A percentile compares a stretch with the other conserved stretches of the same genome.
Conservation (phyloP, 1,140 invertebrate species). For the Popillia japonica region DNA sequence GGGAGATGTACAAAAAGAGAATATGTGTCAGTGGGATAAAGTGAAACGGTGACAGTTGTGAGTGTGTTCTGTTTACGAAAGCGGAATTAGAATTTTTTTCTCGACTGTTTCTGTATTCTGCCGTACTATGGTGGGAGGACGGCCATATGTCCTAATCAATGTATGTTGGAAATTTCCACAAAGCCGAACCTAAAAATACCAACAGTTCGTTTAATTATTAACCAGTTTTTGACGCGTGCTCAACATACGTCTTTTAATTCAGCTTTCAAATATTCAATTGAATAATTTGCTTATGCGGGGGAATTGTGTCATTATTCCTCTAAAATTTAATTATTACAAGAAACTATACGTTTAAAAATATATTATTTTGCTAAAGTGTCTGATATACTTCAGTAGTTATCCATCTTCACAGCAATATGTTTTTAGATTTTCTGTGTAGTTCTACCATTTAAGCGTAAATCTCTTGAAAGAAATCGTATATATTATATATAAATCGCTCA, state of each 20-base stretch:
- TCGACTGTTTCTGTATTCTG: not conserved
- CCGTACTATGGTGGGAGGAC: not conserved
- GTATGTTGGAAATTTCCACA: not conserved
- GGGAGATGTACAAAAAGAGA: not conserved
- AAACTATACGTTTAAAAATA: too few species aligned
- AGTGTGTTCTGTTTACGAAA: constrained; percentile 9
- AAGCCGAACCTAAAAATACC: not conserved
- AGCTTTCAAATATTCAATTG: too few species aligned
- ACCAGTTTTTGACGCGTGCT: not conserved
- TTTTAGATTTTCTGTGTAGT: too few species aligned
- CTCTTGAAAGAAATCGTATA: not conserved
- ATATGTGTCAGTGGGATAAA: not conserved
- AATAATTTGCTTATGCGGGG: too few species aligned
- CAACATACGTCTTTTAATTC: not conserved
- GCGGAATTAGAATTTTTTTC: constrained; percentile 1
- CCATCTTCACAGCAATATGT: too few species aligned
- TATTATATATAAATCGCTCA: too few species aligned
- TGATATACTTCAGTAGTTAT: too few species aligned
- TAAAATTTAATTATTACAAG: too few species aligned
- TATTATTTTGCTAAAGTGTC: too few species aligned
- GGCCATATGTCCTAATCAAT: not conserved
- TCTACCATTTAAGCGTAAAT: too few species aligned
- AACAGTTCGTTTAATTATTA: not conserved
- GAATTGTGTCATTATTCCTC: too few species aligned
- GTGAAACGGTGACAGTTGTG: not conserved